phyloP scores from a whole-genome alignment of 1,140 invertebrate species.

The Polypedilum vanderplanki region DNA sequence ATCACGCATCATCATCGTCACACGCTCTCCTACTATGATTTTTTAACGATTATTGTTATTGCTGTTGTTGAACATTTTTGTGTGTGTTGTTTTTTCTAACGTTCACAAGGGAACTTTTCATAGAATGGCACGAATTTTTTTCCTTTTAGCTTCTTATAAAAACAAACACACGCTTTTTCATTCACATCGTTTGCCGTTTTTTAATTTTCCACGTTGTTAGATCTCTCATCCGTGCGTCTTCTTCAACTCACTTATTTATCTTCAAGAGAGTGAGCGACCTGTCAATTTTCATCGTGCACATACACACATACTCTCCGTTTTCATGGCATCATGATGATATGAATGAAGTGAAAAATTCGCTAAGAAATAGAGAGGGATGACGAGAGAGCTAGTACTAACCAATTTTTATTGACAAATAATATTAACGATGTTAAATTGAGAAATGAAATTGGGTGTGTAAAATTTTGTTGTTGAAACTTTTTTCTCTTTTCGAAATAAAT shows the following conservation, averaged over 20 bases:
- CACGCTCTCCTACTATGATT: not conserved
- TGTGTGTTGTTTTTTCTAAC: not conserved
- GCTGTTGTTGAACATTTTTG: not conserved
- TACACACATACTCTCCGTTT: not conserved
- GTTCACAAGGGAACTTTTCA: not conserved
- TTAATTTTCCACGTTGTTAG: constrained; percentile 25
- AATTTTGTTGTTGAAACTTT: not conserved
- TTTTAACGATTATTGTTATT: not conserved
- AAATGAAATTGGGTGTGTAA: constrained; percentile 26
- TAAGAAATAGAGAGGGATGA: not conserved
- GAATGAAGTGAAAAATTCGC: not conserved
- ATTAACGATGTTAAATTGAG: constrained; percentile 28
- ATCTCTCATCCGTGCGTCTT: constrained; percentile 8
- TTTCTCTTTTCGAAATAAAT: too few species aligned
- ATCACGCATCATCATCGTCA: constrained; percentile 8
- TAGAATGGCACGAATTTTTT: not conserved
- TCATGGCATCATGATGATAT: constrained; percentile 1
- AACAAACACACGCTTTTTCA: too few species aligned
- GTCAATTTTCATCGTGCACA: constrained; percentile 18
- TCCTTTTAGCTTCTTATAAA: not conserved
- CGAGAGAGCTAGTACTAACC: not conserved
- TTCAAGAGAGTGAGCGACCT: not conserved
- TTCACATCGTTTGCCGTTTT: constrained; percentile 9
- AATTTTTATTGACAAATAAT: constrained; percentile 26
- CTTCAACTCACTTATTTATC: not conserved